These are phyloP conservation scores for Dascillus cervinus DNA, from an alignment of 2,888 invertebrate genomes.

Conservation along the genomic window DNA sequence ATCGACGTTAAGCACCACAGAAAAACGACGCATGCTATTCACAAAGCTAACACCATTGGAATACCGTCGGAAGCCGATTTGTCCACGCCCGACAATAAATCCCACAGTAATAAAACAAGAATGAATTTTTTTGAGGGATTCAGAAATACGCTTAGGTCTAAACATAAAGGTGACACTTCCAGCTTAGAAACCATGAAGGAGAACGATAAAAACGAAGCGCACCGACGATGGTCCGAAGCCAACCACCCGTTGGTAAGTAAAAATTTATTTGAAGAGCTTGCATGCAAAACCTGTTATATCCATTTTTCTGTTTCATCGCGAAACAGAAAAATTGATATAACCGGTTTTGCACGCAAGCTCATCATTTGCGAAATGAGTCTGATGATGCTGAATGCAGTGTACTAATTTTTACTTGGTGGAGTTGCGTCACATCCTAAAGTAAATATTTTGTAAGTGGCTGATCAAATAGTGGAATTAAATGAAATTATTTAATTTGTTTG, in stretches of 20 bases:
- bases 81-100: slow-evolving; percentile 41
- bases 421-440: no score
- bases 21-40: slow-evolving; percentile 30
- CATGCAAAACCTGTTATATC: no score
- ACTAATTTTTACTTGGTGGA: no score
- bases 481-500: no score
- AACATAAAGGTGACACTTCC: slow-evolving; percentile 39
- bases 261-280: no score
- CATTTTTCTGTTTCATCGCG: no score
- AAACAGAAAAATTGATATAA: no score
- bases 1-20: slow-evolving; percentile 23
- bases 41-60: slow-evolving; percentile 53
- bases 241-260: slow-evolving; percentile 35
- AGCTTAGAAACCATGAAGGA: slow-evolving; percentile 38
- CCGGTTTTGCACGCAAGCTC: no score
- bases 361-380: no score
- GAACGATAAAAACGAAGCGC: slow-evolving; percentile 34
- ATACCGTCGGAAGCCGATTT: slow-evolving; percentile 47
- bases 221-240: slow-evolving; percentile 44
- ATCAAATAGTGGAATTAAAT: no score
- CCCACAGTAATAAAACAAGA: slow-evolving; percentile 38
- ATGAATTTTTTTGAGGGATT: slow-evolving; percentile 53
- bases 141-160: slow-evolving; percentile 49
- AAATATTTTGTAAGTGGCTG: no score
- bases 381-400: no score